Evolutionary conservation across 2,888 invertebrate species (phyloP).

Genomic region (Cataglyphis altisquamis): DNA sequence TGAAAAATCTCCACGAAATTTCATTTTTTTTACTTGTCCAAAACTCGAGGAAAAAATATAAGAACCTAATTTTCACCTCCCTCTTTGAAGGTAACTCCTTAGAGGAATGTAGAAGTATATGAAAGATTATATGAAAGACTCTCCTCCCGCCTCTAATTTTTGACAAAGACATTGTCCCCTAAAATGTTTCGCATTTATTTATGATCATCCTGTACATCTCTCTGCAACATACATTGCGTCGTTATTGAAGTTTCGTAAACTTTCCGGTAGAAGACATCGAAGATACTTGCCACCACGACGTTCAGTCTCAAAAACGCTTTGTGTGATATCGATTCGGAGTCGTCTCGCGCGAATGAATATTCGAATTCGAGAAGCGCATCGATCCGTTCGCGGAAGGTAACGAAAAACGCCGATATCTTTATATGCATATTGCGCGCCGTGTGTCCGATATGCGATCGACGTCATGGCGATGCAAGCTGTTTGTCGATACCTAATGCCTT

Average conservation of each 20-base stretch:
- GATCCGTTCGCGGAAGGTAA: slow-evolving; percentile 31
- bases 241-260: slow-evolving; percentile 10
- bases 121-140: no score
- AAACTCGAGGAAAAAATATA: no score
- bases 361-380: slow-evolving; percentile 42
- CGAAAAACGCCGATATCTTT: slow-evolving; percentile 49
- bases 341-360: neutral
- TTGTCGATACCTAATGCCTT: slow-evolving; percentile 48
- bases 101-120: no score
- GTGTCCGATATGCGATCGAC: slow-evolving; percentile 43
- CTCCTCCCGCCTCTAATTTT: no score
- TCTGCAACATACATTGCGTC: neutral
- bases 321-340: slow-evolving; percentile 8
- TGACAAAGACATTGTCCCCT: no score
- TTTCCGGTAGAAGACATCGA: slow-evolving; percentile 1
- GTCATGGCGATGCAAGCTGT: slow-evolving; percentile 54
- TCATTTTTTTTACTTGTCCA: no score
- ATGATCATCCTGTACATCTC: neutral
- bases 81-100: no score
- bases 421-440: slow-evolving; percentile 34
- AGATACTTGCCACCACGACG: neutral
- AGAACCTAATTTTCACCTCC: no score
- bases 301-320: slow-evolving; percentile 23
- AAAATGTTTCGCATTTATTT: no score
- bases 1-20: no score